Base-by-base conservation (phyloP, 1,140 invertebrate species). In the Saxidomus purpurata region DNA sequence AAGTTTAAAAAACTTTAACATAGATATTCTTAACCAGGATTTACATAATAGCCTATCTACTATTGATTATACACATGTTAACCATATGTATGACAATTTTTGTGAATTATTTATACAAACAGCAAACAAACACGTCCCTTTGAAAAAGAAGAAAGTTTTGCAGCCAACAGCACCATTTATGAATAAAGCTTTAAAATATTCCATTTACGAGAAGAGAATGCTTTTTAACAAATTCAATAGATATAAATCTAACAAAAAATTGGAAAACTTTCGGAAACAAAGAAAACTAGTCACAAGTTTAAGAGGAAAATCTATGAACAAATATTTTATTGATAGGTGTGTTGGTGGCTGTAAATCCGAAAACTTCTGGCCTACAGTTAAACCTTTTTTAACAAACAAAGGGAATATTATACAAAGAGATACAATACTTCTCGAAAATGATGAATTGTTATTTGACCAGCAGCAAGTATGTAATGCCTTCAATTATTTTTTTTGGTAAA, bases 301-400 rank as follows among this genome's bases (percentile, higher is more conserved):
- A 55, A 76, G 38, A 63, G 34, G 43, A 22, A 61, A 49, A 79
- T 77, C 36, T n/a, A 52, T 87, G 1, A 77, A 61, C 11, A 31
- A 77, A 59, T 87, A 80, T 69, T 87, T 87, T 43, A 40, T 80
- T 17, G 85, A 80, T 38, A 79, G 76, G 34, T 87, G 85, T 77
- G n/a, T 77, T 1, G 85, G 71, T 1, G 85, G 74, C 3, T 55
- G 74, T 25, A 87, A 55, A 49, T 61, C 47, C 1, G 67, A 22
- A 9, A 36, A 80, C 34, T 87, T 87, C 52, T 87, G 76, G 15
- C 36, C 38, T 63, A 87, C 74, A 13, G 63, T 87, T 15, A 87
- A 87, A 47, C 40, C 85, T 47, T 80, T 87, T 69, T 11, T 87
- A 31, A 87, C 49, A 49, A 87, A 87, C 47, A 87, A 87, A 69